phyloP scores from a whole-genome alignment of 2,888 invertebrate species.

The Willowsia nigromaculata region DNA sequence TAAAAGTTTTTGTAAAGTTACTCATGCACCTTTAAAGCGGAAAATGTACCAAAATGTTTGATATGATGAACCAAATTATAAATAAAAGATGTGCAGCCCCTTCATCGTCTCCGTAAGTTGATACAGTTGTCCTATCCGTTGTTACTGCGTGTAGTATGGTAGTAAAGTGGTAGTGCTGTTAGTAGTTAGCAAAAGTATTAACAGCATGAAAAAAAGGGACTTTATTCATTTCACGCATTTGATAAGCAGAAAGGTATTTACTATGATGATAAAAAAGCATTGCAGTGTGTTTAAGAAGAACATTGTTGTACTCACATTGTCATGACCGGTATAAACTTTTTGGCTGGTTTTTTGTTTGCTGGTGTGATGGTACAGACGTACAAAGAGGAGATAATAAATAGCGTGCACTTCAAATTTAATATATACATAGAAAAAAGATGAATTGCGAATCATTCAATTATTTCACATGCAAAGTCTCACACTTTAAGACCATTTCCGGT shows the following conservation, averaged over 20 bases:
- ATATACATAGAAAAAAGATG: constrained; percentile 65
- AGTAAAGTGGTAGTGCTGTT: constrained; percentile 7
- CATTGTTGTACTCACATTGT: constrained; percentile 77
- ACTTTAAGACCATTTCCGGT: constrained; percentile 78
- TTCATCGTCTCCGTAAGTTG: neutral
- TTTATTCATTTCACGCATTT: too few relatives aligned
- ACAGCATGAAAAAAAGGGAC: constrained; percentile 15
- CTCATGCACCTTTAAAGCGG: neutral
- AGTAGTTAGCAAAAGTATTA: constrained; percentile 30
- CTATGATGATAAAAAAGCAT: neutral
- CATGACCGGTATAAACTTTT: constrained; percentile 68
- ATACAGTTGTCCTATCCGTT: neutral
- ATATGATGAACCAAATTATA: constrained; percentile 11
- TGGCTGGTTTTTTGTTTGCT: neutral
- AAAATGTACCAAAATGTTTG: neutral
- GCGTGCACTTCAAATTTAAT: constrained; percentile 68
- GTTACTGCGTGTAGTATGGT: neutral
- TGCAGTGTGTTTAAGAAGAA: constrained; percentile 74
- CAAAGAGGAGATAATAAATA: constrained; percentile 41
- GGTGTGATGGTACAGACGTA: constrained; percentile 11
- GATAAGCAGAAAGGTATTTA: neutral
- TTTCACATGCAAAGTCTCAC: constrained; percentile 79
- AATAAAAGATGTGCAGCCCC: constrained; percentile 18
- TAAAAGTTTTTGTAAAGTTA: neutral
- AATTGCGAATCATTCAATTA: constrained; percentile 79